Evolutionary conservation across 2,888 invertebrate species (phyloP).

Genomic region (Dynastes maya): DNA sequence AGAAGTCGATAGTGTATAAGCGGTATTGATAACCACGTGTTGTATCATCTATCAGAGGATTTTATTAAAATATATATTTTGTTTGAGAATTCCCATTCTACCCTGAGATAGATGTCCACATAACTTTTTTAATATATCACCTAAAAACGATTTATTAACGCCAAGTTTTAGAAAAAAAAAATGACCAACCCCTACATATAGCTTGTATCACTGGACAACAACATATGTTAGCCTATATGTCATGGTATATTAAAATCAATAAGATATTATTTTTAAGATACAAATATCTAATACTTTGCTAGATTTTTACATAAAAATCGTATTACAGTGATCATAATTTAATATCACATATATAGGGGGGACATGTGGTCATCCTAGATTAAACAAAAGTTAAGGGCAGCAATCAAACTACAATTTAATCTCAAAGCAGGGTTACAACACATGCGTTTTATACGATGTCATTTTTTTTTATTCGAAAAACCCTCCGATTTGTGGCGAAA

Average conservation of each 20-base stretch:
- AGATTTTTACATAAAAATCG: slow-evolving; percentile 34
- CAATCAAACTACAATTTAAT: slow-evolving; percentile 36
- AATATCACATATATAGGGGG: neutral
- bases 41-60: too few species aligned
- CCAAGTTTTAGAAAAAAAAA: neutral
- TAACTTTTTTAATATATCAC: neutral
- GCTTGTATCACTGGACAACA: slow-evolving; percentile 6
- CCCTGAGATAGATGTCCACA: too few species aligned
- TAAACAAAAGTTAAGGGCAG: slow-evolving; percentile 24
- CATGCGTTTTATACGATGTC: slow-evolving; percentile 34
- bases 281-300: neutral
- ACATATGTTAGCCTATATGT: slow-evolving; percentile 1
- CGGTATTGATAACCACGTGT: too few species aligned
- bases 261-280: neutral
- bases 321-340: slow-evolving; percentile 33
- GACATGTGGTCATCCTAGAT: slow-evolving; percentile 37
- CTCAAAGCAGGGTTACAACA: slow-evolving; percentile 8
- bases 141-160: slow-evolving; percentile 8
- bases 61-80: neutral
- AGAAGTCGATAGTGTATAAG: too few species aligned
- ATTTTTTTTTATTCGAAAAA: slow-evolving; percentile 4
- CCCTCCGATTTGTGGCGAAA: neutral
- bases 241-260: slow-evolving; percentile 19
- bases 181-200: neutral
- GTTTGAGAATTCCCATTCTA: too few species aligned